Evolutionary conservation across 2,113 vertebrate species (phyloP), one percentile per base, ranked within the genome.

Genomic region (Salvelinus sp.): DNA sequence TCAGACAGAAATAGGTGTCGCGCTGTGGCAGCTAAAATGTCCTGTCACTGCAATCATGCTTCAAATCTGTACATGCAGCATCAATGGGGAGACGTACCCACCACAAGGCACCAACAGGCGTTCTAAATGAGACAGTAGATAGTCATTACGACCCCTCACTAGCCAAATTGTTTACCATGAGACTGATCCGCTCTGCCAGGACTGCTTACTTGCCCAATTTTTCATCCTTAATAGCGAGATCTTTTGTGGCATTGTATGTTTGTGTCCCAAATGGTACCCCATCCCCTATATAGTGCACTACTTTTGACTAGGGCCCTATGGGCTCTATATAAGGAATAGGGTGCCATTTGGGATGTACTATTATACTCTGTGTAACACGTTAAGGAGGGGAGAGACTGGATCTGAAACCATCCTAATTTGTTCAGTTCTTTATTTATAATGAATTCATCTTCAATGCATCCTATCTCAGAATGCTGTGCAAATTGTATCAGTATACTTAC

Each of bases 81-180:
- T 75, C 18, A 76, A 83, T 84, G 76, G 76, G 79, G 82, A 82
- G 75, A 83, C n/a, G 71, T 86, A 88, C 80, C 76, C 85, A 63
- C 79, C 75, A 82, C 75, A 54, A 62, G 65, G 86, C 82, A n/a
- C 88, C 89, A 89, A 87, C 88, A 84, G 87, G 82, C 88, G 76
- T 73, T 79, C 81, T 90, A 89, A 92, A 90, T 90, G 81, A 90
- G 81, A 87, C 77, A 84, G 84, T 88, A 88, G 85, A 85, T 83
- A 74, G 82, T 88, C 87, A 92, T 88, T 93, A 88, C 70, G 27
- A 81, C 86, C 85, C 70, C 50, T 71, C 69, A 44, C 83, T 0
- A 68, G 9, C 89, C 89, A 91, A 92, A 92, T 86, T 90, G 88
- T 93, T 92, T 90, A 90, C 85, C 82, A 82, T 82, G 78, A 92